Conservation (phyloP, 2,113 vertebrate genomes). For the Orcinus orca region DNA sequence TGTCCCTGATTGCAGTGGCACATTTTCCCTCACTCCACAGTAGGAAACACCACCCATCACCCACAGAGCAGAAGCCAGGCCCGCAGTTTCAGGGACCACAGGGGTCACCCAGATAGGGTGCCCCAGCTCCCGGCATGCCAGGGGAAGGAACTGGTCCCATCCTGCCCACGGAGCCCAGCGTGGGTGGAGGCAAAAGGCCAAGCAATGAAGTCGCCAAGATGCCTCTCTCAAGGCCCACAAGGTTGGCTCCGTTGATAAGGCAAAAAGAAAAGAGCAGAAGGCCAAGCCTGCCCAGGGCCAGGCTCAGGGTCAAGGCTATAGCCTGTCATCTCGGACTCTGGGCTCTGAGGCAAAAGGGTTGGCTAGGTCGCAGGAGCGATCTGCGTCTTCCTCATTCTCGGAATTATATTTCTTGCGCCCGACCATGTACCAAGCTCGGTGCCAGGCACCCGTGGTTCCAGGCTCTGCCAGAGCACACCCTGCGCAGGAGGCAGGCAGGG, state of each 20-base stretch:
- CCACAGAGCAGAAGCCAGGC: rapidly evolving
- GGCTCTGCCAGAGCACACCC: not conserved
- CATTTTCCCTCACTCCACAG: not conserved
- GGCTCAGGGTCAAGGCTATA: not conserved
- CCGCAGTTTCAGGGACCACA: not conserved
- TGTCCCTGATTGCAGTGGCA: not conserved
- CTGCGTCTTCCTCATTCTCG: rapidly evolving
- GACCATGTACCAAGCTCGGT: not conserved
- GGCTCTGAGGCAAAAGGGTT: no score
- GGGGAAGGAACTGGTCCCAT: not conserved
- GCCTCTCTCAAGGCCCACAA: slow-evolving; percentile 55
- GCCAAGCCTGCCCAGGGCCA: slow-evolving; percentile 45
- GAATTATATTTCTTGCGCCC: not conserved
- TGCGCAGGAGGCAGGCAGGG: not conserved
- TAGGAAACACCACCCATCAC: slow-evolving; percentile 11
- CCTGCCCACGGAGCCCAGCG: not conserved
- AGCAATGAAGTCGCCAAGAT: not conserved
- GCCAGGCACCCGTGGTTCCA: not conserved
- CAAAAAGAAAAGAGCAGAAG: not conserved
- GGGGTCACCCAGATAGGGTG: rapidly evolving
- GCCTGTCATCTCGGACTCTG: not conserved
- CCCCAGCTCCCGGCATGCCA: rapidly evolving
- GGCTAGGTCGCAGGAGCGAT: rapidly evolving
- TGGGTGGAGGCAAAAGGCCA: not conserved
- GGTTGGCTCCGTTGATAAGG: slow-evolving; percentile 28